Conservation (phyloP, 2,113 vertebrate species). For the Todiramphus saurophagus region DNA sequence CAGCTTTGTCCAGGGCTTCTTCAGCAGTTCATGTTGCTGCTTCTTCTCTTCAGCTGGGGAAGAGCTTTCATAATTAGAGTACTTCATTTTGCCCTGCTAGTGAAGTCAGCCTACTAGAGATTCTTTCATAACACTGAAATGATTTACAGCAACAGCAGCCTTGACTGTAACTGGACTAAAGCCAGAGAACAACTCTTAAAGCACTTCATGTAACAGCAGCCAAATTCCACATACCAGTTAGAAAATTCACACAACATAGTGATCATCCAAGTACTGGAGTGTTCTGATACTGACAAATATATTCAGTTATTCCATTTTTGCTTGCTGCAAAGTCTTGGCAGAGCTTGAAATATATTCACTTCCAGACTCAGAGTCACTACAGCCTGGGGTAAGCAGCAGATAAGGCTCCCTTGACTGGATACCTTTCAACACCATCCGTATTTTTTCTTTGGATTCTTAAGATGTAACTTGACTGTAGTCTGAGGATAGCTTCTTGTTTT, state of each 20-base stretch:
- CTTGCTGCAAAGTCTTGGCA: neutral
- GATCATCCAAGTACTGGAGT: constrained; percentile 8
- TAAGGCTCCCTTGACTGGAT: neutral
- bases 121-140: neutral
- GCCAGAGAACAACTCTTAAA: constrained; percentile 32
- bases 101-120: neutral
- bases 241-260: constrained; percentile 21
- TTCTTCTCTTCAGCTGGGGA: neutral
- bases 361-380: neutral
- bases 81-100: neutral
- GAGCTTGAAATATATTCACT: neutral
- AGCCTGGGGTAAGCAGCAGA: neutral
- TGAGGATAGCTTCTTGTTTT: neutral
- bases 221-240: constrained; percentile 41
- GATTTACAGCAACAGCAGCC: constrained; percentile 20
- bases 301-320: constrained; percentile 6
- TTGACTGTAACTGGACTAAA: neutral
- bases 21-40: neutral
- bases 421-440: neutral
- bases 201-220: neutral
- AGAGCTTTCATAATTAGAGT: neutral
- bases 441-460: neutral
- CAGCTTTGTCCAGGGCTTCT: neutral
- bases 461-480: neutral
- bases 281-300: constrained; percentile 37